These are phyloP conservation scores for Pitta sordida DNA, from an alignment of 2,113 vertebrate genomes.

Conservation along the genomic window DNA sequence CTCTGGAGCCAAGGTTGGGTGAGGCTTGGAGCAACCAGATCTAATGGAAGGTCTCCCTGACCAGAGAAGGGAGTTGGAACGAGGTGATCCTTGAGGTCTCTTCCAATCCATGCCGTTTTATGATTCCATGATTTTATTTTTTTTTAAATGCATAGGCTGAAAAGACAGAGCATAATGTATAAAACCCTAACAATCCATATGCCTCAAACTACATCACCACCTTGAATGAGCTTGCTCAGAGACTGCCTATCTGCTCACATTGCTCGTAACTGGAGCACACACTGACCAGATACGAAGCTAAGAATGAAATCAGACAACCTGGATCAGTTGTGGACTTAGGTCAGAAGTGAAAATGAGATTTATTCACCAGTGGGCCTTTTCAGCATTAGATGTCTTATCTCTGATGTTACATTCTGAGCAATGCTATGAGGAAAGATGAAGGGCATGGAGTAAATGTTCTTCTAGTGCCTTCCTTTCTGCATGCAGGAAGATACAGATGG, in stretches of 20 bases:
- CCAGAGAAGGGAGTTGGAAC: accelerated
- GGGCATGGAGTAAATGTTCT: neutral
- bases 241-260: neutral
- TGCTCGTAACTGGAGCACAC: neutral
- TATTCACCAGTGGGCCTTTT: neutral
- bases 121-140: neutral
- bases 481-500: neutral
- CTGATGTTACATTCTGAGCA: neutral
- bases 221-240: neutral
- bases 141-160: neutral
- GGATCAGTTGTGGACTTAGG: neutral
- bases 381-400: neutral
- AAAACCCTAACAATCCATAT: accelerated
- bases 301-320: neutral
- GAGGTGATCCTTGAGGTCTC: accelerated
- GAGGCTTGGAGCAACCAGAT: accelerated
- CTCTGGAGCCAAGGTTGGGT: neutral
- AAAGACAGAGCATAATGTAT: neutral
- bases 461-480: neutral
- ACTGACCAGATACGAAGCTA: neutral
- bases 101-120: neutral
- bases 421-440: neutral
- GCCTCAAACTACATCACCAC: neutral
- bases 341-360: neutral
- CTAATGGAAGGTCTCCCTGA: neutral